These are phyloP conservation scores for Platerodrilus igneus DNA, from an alignment of 2,888 invertebrate species.

Conservation along the genomic window DNA sequence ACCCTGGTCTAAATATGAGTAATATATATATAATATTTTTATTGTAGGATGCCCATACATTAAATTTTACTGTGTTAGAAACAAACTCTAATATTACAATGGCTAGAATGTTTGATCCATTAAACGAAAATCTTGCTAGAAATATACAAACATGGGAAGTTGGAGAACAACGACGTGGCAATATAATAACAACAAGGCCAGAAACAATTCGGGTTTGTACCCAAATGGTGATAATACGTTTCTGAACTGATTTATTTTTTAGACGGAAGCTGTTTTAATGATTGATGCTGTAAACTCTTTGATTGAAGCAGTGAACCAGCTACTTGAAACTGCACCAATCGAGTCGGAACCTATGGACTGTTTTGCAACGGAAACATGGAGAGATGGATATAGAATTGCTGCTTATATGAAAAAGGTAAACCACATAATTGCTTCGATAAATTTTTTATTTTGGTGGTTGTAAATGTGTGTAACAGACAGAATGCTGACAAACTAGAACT, in stretches of 20 bases:
- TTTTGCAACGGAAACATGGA: conserved; percentile 47
- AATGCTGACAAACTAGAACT: too few species aligned
- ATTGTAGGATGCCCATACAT: conserved; percentile 57
- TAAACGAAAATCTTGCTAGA: conserved; percentile 51
- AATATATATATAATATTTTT: too few species aligned
- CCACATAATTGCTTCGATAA: too few species aligned
- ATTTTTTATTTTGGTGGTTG: too few species aligned
- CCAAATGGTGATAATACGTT: too few species aligned
- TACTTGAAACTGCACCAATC: conserved; percentile 26
- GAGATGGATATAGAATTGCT: conserved; percentile 58
- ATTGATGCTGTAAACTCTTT: conserved; percentile 62
- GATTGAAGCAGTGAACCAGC: conserved; percentile 29
- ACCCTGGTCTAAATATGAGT: too few species aligned
- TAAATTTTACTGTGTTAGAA: conserved; percentile 57
- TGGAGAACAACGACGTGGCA: conserved; percentile 22
- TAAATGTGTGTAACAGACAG: too few species aligned
- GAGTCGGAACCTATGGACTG: conserved; percentile 31
- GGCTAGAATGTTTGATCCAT: conserved; percentile 58
- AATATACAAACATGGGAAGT: conserved; percentile 48
- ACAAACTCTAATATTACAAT: conserved; percentile 68
- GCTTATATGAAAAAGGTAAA: conserved; percentile 61
- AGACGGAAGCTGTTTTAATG: conserved; percentile 64
- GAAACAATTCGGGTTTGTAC: conserved; percentile 26
- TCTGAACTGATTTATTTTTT: conserved; percentile 27
- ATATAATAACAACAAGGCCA: conserved; percentile 14